phyloP scores from a whole-genome alignment of 2,888 invertebrate species.

The Temnothorax rugatulus region DNA sequence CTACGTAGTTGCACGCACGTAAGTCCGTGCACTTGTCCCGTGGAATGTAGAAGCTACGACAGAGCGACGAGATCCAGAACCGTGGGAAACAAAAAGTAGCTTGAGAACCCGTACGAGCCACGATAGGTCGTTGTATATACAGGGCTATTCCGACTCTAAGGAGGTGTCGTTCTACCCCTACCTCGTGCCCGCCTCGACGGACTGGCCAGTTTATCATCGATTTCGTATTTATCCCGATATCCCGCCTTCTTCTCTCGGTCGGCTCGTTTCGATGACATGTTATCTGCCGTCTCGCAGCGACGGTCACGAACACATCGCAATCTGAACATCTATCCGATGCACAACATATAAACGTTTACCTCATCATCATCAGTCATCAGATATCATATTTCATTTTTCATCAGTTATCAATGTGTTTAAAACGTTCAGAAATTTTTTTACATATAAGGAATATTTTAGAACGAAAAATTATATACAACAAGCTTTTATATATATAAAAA shows the following conservation, averaged over 20 bases:
- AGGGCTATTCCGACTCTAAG: conserved; percentile 77
- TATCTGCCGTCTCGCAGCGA: conserved; percentile 57
- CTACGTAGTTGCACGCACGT: conserved; percentile 58
- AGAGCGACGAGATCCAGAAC: conserved; percentile 72
- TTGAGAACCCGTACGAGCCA: conserved; percentile 76
- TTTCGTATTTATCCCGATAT: conserved; percentile 76
- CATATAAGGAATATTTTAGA: not conserved
- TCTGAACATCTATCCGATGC: not conserved
- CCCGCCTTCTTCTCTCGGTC: conserved; percentile 72
- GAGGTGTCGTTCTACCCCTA: conserved; percentile 79
- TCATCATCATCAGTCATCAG: no score
- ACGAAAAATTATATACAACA: not conserved
- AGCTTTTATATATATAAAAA: conserved; percentile 8
- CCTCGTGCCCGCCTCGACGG: conserved; percentile 71
- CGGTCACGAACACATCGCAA: conserved; percentile 54
- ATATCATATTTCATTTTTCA: not conserved
- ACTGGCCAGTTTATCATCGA: conserved; percentile 75
- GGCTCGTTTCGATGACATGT: conserved; percentile 75
- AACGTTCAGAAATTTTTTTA: not conserved
- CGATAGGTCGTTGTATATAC: conserved; percentile 76
- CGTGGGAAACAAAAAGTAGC: conserved; percentile 79
- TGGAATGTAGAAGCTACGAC: conserved; percentile 75
- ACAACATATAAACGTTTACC: not conserved
- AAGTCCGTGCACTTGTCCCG: conserved; percentile 55
- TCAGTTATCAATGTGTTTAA: not conserved